Conservation (phyloP, 2,797 vertebrate species). For the Gallirallus australis region DNA sequence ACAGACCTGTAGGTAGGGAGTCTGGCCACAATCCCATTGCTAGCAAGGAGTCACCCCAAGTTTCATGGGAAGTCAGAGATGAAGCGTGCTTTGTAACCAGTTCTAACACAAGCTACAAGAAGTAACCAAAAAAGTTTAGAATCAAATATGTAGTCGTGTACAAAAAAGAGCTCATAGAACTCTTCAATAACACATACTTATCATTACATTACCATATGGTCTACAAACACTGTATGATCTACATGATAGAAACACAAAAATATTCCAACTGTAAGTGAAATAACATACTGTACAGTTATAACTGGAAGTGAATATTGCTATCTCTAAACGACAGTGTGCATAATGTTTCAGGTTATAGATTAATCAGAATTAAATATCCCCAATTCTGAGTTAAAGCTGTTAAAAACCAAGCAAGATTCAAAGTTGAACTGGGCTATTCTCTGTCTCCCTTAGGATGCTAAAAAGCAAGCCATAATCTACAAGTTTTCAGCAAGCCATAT, state of each 20-base stretch:
- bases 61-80: conserved; percentile 79
- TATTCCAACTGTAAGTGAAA: neutral
- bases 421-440: neutral
- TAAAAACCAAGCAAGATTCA: neutral
- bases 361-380: neutral
- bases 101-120: conserved; percentile 84
- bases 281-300: neutral
- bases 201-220: neutral
- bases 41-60: conserved; percentile 86
- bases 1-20: conserved; percentile 85
- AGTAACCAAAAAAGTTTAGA: neutral
- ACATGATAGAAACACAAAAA: neutral
- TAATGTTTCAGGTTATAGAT: neutral
- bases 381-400: neutral
- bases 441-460: neutral
- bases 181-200: neutral
- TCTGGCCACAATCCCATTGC: conserved; percentile 94
- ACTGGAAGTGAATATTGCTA: neutral
- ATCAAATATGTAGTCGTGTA: neutral
- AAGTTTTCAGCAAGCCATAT: neutral
- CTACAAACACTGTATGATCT: neutral
- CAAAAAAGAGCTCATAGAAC: neutral
- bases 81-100: conserved; percentile 86
- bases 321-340: neutral
- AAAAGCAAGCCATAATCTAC: neutral